These are phyloP conservation scores for Nansenia antarctica DNA, from an alignment of 2,113 vertebrate species.

Conservation along the genomic window DNA sequence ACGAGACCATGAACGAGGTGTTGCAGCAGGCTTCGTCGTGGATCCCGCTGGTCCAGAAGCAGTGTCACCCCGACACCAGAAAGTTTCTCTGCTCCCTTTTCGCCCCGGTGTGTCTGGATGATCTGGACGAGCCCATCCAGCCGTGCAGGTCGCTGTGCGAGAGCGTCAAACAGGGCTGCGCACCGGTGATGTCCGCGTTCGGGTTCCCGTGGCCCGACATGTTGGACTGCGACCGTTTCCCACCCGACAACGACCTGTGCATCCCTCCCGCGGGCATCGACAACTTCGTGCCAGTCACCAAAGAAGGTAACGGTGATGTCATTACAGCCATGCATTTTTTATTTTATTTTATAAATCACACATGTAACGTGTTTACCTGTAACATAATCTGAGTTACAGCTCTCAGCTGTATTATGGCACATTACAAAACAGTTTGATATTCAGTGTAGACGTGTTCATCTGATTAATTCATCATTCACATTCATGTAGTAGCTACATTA, in stretches of 20 bases:
- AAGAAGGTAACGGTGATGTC: constrained; percentile 78
- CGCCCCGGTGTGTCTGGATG: constrained; percentile 93
- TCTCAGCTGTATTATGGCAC: background rate
- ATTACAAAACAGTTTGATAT: too few relatives aligned
- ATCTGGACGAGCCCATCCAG: constrained; percentile 93
- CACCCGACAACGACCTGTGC: constrained; percentile 93
- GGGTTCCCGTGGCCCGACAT: constrained; percentile 98
- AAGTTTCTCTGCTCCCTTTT: constrained; percentile 98
- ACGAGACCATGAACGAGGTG: constrained; percentile 95
- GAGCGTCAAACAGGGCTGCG: constrained; percentile 89
- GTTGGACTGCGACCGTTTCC: constrained; percentile 92
- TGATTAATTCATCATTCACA: too few relatives aligned
- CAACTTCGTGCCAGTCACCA: constrained; percentile 80
- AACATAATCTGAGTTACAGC: too few relatives aligned
- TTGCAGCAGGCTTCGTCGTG: constrained; percentile 95
- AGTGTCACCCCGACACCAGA: constrained; percentile 94
- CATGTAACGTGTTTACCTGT: too few relatives aligned
- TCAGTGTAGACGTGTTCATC: too few relatives aligned
- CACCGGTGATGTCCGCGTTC: constrained; percentile 95
- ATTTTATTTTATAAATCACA: background rate
- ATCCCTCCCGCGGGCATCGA: constrained; percentile 88
- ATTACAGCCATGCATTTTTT: background rate
- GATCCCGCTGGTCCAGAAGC: constrained; percentile 96
- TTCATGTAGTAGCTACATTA: too few relatives aligned
- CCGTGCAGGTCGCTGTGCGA: constrained; percentile 95